Base-by-base conservation (phyloP, 1,140 invertebrate genomes). In the Atta cephalotes region DNA sequence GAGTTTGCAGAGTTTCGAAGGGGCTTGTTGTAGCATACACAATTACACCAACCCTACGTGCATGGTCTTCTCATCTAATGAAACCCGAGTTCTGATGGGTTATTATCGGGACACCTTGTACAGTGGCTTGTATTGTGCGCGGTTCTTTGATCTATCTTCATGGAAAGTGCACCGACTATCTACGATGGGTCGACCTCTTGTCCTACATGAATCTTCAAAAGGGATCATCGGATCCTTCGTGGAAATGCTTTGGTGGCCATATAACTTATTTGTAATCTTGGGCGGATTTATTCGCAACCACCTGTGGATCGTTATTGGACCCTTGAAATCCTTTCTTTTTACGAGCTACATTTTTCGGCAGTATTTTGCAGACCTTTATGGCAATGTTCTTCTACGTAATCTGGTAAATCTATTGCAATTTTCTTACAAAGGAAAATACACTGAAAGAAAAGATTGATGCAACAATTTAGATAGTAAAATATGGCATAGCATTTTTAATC, bases 111-210 rank as follows among this genome's bases (percentile, higher is more conserved):
- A 81, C 82, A 76, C 87, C 78, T 49, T 63, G 51, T 70, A 76
- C 45, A 16, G 53, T 28, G 66, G 35, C 21, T n/a, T 65, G 56
- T 63, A 86, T 39, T 25, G 58, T 10, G 45, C 28, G 35, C 28
- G n/a, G 31, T 84, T 77, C 88, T 89, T 86, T 89, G 87, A 89
- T 89, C 74, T 77, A 63, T 10, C 82, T n/a, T 78, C n/a, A 18
- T 51, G 18, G 79, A 58, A 56, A 60, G 28, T 58, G n/a, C 31
- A 35, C 0, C 62, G 12, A 39, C 82, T 66, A 25, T 31, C 53
- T 63, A 5, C 39, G 9, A 65, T 63, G 25, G 58, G 58, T 62
- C 45, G 53, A 72, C 25, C 39, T 49, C 31, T 16, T 16, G 56
- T 62, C 25, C 68, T 51, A 62, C 63, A 56, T 74, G 25, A 45